phyloP scores from a whole-genome alignment of 2,113 vertebrate species.

The Dissostichus mawsoni region DNA sequence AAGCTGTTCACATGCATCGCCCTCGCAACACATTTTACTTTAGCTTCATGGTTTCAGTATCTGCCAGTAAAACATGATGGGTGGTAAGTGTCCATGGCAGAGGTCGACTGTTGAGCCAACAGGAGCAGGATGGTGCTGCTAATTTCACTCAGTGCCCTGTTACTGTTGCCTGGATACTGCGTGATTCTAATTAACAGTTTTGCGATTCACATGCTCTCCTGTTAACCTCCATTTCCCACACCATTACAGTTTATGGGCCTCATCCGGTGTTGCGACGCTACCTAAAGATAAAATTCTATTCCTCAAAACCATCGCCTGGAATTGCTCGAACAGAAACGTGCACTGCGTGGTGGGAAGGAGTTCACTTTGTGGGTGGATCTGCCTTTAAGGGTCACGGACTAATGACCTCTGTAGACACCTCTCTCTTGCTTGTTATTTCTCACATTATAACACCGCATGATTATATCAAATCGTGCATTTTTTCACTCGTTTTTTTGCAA shows the following conservation, averaged over 20 bases:
- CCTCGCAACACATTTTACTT: conserved; percentile 22
- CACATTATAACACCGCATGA: conserved; percentile 34
- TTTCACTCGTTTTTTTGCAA: conserved; percentile 28
- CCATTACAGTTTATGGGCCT: conserved; percentile 27
- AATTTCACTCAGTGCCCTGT: conserved; percentile 26
- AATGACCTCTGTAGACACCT: conserved; percentile 29
- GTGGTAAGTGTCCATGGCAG: conserved; percentile 23
- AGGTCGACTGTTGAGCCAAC: conserved; percentile 55
- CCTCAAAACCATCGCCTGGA: conserved; percentile 1
- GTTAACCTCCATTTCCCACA: conserved; percentile 53
- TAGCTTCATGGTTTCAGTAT: neutral
- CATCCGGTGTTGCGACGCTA: neutral
- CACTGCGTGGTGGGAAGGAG: neutral
- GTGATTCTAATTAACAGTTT: conserved; percentile 70
- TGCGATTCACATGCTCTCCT: conserved; percentile 46
- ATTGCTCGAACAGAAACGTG: neutral
- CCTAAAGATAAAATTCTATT: conserved; percentile 6
- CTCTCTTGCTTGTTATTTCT: conserved; percentile 41
- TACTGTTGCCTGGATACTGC: conserved; percentile 70
- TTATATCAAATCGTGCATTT: conserved; percentile 54
- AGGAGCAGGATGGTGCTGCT: conserved; percentile 36
- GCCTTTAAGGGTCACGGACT: conserved; percentile 41
- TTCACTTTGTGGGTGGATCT: conserved; percentile 43
- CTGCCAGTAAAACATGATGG: conserved; percentile 23
- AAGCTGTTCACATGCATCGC: conserved; percentile 43